These are phyloP conservation scores for Girardia tigrina DNA, from an alignment of 2,888 invertebrate genomes.

Conservation along the genomic window DNA sequence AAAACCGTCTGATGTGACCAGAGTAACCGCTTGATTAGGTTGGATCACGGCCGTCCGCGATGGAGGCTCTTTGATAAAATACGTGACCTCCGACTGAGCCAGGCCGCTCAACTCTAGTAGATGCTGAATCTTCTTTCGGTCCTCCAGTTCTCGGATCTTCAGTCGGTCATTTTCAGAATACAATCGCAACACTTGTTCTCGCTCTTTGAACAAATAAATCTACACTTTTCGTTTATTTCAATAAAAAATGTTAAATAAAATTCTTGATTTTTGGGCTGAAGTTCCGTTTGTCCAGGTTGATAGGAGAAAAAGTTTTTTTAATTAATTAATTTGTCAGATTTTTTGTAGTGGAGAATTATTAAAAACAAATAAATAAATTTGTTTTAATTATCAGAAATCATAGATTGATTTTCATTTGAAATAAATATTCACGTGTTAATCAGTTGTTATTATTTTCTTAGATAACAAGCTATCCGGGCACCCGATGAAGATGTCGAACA, in stretches of 20 bases:
- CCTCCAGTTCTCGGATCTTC: conserved; percentile 50
- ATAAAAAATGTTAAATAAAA: neutral
- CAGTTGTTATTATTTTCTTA: too few relatives aligned
- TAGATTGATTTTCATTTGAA: too few relatives aligned
- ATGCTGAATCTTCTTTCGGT: conserved; percentile 51
- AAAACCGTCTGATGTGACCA: neutral
- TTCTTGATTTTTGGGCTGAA: too few relatives aligned
- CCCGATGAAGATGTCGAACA: too few relatives aligned
- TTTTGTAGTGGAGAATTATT: too few relatives aligned
- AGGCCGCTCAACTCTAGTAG: conserved; percentile 46
- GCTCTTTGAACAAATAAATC: conserved; percentile 49
- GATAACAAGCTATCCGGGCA: too few relatives aligned
- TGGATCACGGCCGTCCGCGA: conserved; percentile 45
- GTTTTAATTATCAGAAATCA: too few relatives aligned
- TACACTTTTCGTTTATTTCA: conserved; percentile 30
- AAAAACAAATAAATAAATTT: too few relatives aligned
- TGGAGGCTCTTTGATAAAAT: conserved; percentile 50
- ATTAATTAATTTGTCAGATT: too few relatives aligned
- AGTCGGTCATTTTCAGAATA: conserved; percentile 51
- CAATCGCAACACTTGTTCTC: conserved; percentile 43
- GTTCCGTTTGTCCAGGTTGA: too few relatives aligned
- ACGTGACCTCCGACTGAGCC: conserved; percentile 48
- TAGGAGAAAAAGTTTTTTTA: too few relatives aligned
- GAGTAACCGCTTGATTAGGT: conserved; percentile 16
- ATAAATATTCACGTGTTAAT: too few relatives aligned